Evolutionary conservation across 2,113 vertebrate genomes (phyloP).

Genomic region (Ivindomyrus marchei): DNA sequence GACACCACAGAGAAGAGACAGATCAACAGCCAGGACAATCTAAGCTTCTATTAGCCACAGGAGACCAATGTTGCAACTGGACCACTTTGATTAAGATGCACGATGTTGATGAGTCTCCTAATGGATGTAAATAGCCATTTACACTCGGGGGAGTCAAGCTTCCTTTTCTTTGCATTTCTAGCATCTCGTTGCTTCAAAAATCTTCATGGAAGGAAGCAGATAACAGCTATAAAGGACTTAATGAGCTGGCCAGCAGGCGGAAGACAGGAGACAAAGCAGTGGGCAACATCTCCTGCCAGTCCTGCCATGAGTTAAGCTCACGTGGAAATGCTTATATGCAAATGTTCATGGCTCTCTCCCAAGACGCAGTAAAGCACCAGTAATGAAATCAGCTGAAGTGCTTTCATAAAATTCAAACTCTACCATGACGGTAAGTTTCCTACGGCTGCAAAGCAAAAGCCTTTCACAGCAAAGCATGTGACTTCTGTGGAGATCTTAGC

Average conservation of each 20-base stretch:
- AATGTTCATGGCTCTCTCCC: background rate
- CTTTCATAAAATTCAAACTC: background rate
- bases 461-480: background rate
- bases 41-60: background rate
- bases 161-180: background rate
- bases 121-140: background rate
- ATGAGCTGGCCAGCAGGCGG: background rate
- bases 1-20: constrained; percentile 3
- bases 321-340: constrained; percentile 23
- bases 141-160: background rate
- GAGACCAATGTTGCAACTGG: background rate
- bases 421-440: background rate
- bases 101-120: background rate
- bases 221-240: background rate
- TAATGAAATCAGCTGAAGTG: background rate
- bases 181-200: background rate
- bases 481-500: background rate
- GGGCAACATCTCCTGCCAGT: background rate
- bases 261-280: background rate
- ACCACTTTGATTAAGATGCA: background rate
- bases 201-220: background rate
- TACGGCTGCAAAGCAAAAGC: background rate
- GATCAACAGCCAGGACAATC: constrained; percentile 3
- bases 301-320: background rate
- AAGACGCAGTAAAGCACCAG: background rate